phyloP scores from a whole-genome alignment of 2,113 vertebrate species.

The Alethe castanea region DNA sequence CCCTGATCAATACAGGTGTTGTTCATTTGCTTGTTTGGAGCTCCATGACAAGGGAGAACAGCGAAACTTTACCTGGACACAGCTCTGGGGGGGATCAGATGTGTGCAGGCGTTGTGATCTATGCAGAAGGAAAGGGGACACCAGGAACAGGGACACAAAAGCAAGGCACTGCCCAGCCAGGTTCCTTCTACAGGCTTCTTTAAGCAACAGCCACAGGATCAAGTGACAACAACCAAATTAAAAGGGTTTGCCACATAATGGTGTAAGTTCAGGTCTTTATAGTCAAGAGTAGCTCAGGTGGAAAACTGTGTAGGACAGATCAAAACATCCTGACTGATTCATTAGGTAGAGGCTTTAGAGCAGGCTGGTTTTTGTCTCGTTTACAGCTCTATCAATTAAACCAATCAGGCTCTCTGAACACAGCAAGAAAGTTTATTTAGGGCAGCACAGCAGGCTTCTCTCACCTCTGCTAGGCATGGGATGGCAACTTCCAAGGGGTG shows the following conservation, averaged over 20 bases:
- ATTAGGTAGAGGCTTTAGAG: background rate
- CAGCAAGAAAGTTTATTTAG: background rate
- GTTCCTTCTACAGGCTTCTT: background rate
- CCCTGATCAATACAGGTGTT: background rate
- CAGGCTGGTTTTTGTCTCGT: background rate
- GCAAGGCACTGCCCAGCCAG: background rate
- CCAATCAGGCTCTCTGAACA: background rate
- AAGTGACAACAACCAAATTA: background rate
- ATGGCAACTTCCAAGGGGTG: background rate
- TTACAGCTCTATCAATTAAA: background rate
- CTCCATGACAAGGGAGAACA: background rate
- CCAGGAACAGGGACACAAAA: background rate
- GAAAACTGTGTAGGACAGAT: background rate
- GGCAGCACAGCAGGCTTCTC: background rate
- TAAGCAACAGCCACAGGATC: background rate
- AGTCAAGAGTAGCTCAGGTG: background rate
- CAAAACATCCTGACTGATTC: background rate
- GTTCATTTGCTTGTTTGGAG: background rate
- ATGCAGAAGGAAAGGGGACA: conserved; percentile 27
- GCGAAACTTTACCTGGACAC: conserved; percentile 23
- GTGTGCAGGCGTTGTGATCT: background rate
- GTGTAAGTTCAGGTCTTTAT: background rate
- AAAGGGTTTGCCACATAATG: background rate
- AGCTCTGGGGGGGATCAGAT: background rate
- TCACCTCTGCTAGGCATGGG: background rate